Evolutionary conservation across 1,140 invertebrate genomes (phyloP), one percentile per base, ranked within the genome.

Genomic region (Drosophila jambulina): DNA sequence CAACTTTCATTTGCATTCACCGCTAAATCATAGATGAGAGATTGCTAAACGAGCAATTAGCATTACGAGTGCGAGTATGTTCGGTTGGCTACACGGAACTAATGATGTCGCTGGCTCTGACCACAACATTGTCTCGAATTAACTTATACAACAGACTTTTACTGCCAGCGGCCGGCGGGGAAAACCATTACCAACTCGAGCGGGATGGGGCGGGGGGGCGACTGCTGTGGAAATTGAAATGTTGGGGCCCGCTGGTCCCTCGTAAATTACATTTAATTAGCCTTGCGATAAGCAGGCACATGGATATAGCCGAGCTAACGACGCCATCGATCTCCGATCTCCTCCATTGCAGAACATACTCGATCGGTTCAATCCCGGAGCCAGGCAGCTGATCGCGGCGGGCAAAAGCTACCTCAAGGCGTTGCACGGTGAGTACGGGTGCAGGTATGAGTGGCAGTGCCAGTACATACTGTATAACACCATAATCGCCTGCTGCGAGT

Each of bases 361-460:
- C 95, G 97, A 98, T 92, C 98, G 98, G 94, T 98, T 98, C 94
- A 98, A 98, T 94, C 97, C 97, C 36, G 96, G 97, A 78, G 97
- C 97, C 9, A 94, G 97, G 83, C 97, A 98, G 94, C 95, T 98
- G 94, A 98, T 98, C 93, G 97, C 97, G 72, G 97, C 97, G 71
- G 97, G 97, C 58, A 98, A 98, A 93, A 96, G 97, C 23, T 98
- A 98, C 93, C 94, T 98, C 60, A 98, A 98, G 93, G 97, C 97
- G 74, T 95, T 98, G 87, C 97, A 98, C 93, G 97, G 97, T 98
- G 94, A 97, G 97, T 95, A 75, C n/a, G 21, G n/a, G 49, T 34
- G 12, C 27, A 8, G 17, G 96, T 95, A 76, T n/a, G 21, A 25
- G 53, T 42, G 5, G 36, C 21, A 19, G 5, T 65, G 40, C 43